Evolutionary conservation across 2,888 invertebrate species (phyloP), one percentile per base, ranked within the genome.

Genomic region (Adelognathus sp.): DNA sequence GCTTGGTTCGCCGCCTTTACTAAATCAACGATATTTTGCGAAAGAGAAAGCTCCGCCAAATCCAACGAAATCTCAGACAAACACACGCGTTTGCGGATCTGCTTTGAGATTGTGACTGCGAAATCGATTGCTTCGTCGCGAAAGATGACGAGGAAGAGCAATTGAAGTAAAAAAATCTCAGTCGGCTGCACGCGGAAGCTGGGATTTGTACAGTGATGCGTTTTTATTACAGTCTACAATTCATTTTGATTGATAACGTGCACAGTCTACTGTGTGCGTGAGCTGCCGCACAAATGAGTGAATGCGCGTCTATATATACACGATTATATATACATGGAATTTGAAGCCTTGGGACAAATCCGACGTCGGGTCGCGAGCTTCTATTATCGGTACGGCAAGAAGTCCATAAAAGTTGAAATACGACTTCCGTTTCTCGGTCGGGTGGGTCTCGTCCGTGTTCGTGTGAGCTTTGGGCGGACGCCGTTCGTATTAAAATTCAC

Each of bases 371-470:
- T 76, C 44, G 50, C 52, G 77, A 69, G 71, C 61, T 78, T 74
- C 74, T 64, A 78, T 70, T 74, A 78, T 74, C 74, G 60, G 70
- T 78, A n/a, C n/a, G 52, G 74, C 70, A 69, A 76, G 76, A 75
- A 70, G 72, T 81, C 75, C 58, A 81, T 80, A 78, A 80, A 81
- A 80, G 54, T 76, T 81, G 73, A 81, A 80, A 76, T 76, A 81
- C 72, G 64, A 77, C 80, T 69, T 71, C 77, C 74, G 54, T 52
- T 54, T 63, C 76, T 50, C 31, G 63, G 52, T 56, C 33, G 44
- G 50, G 6, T 4, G 33, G 27, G n/a, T n/a, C n/a, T n/a, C 44
- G 27, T 9, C 11, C 29, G 39, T 41, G 29, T 9, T 46, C 27
- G 54, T 11, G 29, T 7, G 31, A 9, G n/a, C 14, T 16, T 29